Percentiles rank a stretch among this genome's conserved stretches.
Conservation (phyloP, 2,888 invertebrate genomes). For the Caenorhabditis sinica region DNA sequence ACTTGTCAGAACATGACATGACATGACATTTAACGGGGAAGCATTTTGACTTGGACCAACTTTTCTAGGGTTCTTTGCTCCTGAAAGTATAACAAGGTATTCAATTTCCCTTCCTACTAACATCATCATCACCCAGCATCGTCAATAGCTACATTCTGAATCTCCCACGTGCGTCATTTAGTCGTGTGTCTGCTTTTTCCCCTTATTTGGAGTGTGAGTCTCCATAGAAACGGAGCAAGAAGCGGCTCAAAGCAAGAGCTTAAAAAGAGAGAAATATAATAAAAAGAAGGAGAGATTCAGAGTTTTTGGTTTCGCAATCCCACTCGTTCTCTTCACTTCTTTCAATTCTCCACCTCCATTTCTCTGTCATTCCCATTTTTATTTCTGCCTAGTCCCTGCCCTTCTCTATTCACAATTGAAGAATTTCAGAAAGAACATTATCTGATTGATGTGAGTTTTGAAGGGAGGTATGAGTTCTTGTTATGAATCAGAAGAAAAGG, state of each 20-base stretch:
- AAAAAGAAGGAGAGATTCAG: conserved; percentile 12
- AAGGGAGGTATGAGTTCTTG: neutral
- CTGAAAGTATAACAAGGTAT: conserved; percentile 6
- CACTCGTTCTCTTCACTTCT: conserved; percentile 14
- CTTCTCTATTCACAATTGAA: conserved; percentile 50
- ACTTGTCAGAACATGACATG: conserved; percentile 42
- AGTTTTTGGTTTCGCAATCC: conserved; percentile 48
- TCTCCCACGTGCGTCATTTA: conserved; percentile 26
- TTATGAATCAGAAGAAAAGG: neutral
- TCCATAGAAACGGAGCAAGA: conserved; percentile 20
- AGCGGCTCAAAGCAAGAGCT: conserved; percentile 38
- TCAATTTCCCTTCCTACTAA: conserved; percentile 20
- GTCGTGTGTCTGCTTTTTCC: conserved; percentile 2
- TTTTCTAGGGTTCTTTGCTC: neutral
- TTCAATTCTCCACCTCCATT: neutral
- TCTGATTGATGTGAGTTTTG: conserved; percentile 64
- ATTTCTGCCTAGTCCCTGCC: conserved; percentile 29
- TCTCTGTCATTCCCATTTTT: conserved; percentile 9
- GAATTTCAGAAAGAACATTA: conserved; percentile 55
- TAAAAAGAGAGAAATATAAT: conserved; percentile 38
- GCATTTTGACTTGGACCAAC: neutral
- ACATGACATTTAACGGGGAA: conserved; percentile 27
- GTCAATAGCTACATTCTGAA: neutral
- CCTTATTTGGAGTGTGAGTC: neutral
- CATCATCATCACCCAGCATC: conserved; percentile 17